Percentiles rank a stretch among this genome's conserved stretches.
Conservation (phyloP, 2,888 invertebrate genomes). For the Mesorhabditis belari region DNA sequence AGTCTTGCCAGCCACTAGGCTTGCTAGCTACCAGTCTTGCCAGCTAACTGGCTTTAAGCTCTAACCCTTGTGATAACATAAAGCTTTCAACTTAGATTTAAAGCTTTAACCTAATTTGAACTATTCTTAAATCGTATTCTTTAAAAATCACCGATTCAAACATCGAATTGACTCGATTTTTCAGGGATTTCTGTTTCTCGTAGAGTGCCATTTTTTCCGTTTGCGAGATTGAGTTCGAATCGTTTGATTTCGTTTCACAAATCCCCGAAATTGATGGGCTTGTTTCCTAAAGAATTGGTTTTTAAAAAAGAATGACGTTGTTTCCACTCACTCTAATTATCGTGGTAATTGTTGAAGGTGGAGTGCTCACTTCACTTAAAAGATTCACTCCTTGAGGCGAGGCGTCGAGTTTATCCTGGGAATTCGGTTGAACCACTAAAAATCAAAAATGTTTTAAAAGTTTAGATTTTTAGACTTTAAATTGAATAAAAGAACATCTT, state of each 20-base stretch:
- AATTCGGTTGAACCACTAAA: neutral
- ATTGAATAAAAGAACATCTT: too few relatives aligned
- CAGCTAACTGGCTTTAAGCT: too few relatives aligned
- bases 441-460: neutral
- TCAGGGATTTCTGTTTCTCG: neutral
- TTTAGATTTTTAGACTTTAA: neutral
- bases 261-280: neutral
- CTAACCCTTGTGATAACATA: too few relatives aligned
- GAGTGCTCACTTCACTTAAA: neutral
- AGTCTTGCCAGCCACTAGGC: too few relatives aligned
- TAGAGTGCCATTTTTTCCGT: neutral
- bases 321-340: too few relatives aligned
- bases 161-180: neutral
- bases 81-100: too few relatives aligned
- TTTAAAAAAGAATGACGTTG: too few relatives aligned
- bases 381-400: neutral
- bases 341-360: neutral
- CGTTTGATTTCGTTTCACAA: neutral
- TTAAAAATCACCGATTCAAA: neutral
- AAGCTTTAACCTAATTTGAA: too few relatives aligned
- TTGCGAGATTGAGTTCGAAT: neutral
- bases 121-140: too few relatives aligned
- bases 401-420: neutral
- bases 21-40: too few relatives aligned
- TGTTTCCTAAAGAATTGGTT: neutral